These are phyloP conservation scores for Poecilia velifera DNA, from an alignment of 2,797 vertebrate species.

Conservation along the genomic window DNA sequence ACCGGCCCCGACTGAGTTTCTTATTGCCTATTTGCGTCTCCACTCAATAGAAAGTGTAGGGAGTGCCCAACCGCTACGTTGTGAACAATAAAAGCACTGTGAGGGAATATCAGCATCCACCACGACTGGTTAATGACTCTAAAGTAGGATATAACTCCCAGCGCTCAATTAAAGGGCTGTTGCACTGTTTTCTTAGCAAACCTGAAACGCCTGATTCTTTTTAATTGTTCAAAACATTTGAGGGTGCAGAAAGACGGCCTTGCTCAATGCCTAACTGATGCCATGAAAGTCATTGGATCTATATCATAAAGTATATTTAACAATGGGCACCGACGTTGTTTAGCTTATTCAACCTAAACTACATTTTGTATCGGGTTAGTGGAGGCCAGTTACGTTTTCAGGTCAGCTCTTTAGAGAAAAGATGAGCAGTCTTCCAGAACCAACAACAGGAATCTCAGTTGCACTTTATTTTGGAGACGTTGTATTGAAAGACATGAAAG, in stretches of 20 bases:
- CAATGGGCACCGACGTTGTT: neutral
- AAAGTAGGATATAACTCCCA: neutral
- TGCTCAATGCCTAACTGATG: neutral
- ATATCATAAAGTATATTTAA: neutral
- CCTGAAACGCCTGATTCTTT: neutral
- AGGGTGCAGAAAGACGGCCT: neutral
- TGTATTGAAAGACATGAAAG: conserved; percentile 2
- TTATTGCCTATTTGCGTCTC: neutral
- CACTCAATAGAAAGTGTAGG: neutral
- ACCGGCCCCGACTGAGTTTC: neutral
- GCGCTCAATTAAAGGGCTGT: neutral
- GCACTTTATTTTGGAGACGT: neutral
- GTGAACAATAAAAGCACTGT: neutral
- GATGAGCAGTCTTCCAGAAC: neutral
- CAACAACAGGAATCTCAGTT: neutral
- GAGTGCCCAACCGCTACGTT: neutral
- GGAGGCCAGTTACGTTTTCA: neutral
- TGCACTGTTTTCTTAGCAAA: neutral
- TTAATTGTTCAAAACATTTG: neutral
- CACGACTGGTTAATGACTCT: neutral
- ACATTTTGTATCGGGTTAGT: neutral
- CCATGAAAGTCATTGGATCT: neutral
- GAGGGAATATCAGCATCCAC: neutral
- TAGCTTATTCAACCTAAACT: neutral
- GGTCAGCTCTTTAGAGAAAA: neutral